Evolutionary conservation across 1,140 invertebrate species (phyloP), one percentile per base, ranked within the genome.

Genomic region (Drosophila bipectinata): DNA sequence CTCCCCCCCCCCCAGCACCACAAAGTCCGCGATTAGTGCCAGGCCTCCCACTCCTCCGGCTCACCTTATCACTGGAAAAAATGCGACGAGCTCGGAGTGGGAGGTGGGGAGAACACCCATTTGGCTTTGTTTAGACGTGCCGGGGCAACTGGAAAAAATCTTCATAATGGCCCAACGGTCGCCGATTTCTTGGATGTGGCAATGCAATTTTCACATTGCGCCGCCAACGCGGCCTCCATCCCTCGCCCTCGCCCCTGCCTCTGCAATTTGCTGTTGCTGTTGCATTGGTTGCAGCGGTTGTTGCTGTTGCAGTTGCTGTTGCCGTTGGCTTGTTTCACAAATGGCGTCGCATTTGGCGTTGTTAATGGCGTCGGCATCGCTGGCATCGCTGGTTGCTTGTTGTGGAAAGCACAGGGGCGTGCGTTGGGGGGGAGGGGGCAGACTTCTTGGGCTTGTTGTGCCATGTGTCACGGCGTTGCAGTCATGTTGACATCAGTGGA

Each of bases 361-460:
- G 81, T 85, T 85, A 85, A 85, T 85, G 82, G 81, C 81, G 82
- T 67, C 75, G 77, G 55, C 76, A 74, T 45, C 49, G 77, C 59
- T 69, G 62, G 57, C 72, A 67, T 78, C 69, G 74, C 56, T 66
- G 63, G 57, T 60, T 72, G 60, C 57, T 58, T 77, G 74, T 66
- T 77, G 63, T 41, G 62, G 62, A 62, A 59, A 59, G 24, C 34
- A 39, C 30, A 24, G 28, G 37, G 47, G 72, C 37, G 57, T 55
- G 47, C 57, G 58, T 49, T 61, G 28, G 63, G 34, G 59, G 59
- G 58, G 28, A 59, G 34, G 59, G 59, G 58, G 12, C 18, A 15
- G 82, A 78, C 74, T 85, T 85, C 82, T 85, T 85, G 78, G 83
- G 83, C 82, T 87, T 87, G 82, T 87, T 87, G 83, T 88, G 83